Base-by-base conservation (phyloP, 2,113 vertebrate genomes). In the Mastomys natalensis region DNA sequence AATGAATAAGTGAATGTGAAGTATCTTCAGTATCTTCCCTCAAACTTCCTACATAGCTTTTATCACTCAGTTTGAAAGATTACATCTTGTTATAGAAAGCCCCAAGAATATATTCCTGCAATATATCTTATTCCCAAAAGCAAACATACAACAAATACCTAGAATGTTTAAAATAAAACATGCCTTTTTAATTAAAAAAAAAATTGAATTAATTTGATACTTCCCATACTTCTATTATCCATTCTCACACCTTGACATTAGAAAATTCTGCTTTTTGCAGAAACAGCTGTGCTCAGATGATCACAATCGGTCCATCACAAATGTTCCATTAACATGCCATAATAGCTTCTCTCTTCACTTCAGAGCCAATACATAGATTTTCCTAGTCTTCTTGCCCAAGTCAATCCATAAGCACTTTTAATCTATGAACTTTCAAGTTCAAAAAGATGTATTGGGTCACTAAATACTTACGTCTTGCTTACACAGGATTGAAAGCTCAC, bases 381-480 rank as follows among this genome's bases (percentile, higher is more conserved):
- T 60, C 66, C 51, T 90, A n/a, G 40, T 96, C 85, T 95, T 93
- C 77, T 68, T 93, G 76, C 48, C 62, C 92, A 80, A 92, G 55
- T 60, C 77, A 95, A 40, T 29, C 45, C 68, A 76, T 85, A 66
- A 87, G 45, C 82, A 62, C 85, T 86, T 92, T 96, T 92, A 92
- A 95, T 97, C 88, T 89, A 72, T 92, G 72, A 78, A 82, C 51
- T 93, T 87, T 89, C 89, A 94, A 78, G 68, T 66, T 90, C 70
- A 53, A 81, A 91, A 95, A 84, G 95, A 97, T 91, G 88, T 91
- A 96, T 66, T 40, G n/a, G 76, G 29, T 62, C 86, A 89, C 96
- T 80, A 92, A 90, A 87, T 87, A 90, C 85, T 82, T 93, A 86
- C 45, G 89, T 93, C 81, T 80, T 96, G 85, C 76, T 97, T 93